phyloP scores from a whole-genome alignment of 1,140 invertebrate species.

The Drosophila melanica region DNA sequence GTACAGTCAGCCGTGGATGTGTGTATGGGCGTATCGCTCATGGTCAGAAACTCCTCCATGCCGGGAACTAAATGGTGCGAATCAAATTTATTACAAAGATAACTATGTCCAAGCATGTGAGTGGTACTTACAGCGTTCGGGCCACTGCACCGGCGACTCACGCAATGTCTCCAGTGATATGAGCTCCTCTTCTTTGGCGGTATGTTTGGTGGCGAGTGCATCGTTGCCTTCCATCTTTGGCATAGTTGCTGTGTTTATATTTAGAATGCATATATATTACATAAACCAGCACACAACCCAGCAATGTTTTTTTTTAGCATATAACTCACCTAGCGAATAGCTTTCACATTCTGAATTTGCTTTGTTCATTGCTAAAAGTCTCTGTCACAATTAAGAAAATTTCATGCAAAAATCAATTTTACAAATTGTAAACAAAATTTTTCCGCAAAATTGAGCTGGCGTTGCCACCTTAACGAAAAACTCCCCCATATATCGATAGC shows the following conservation, averaged over 20 bases:
- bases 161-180: conserved; percentile 95
- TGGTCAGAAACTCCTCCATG: conserved; percentile 88
- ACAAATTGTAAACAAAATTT: conserved; percentile 39
- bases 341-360: neutral
- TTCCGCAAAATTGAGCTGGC: conserved; percentile 9
- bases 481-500: conserved; percentile 3
- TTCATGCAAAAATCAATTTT: conserved; percentile 18
- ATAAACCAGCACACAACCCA: neutral
- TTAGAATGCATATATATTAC: neutral
- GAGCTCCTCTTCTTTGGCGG: conserved; percentile 78
- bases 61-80: conserved; percentile 87
- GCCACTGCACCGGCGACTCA: conserved; percentile 96
- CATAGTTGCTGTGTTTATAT: conserved; percentile 28
- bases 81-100: neutral
- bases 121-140: conserved; percentile 92
- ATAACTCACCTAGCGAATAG: neutral
- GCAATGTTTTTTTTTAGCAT: neutral
- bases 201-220: conserved; percentile 28
- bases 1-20: conserved; percentile 86
- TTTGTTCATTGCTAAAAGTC: conserved; percentile 12
- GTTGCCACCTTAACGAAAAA: conserved; percentile 14
- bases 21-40: conserved; percentile 84
- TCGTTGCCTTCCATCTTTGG: conserved; percentile 12
- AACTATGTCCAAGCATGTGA: neutral
- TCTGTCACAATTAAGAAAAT: neutral